Evolutionary conservation across 2,888 invertebrate species (phyloP).

Genomic region (Argyresthia albistria): DNA sequence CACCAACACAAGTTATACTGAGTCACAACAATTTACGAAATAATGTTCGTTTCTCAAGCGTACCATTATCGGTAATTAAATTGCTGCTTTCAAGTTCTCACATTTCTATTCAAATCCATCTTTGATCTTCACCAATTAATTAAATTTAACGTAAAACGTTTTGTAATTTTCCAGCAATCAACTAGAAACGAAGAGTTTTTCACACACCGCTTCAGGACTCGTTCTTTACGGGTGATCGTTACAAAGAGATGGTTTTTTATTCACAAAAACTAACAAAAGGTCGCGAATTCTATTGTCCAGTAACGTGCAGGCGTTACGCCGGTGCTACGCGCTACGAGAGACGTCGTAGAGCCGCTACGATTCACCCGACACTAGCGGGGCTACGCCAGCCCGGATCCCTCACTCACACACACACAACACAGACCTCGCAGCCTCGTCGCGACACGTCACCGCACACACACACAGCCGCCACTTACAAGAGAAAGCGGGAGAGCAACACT

Average conservation of each 20-base stretch:
- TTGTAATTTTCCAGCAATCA: background rate
- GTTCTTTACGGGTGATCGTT: conserved; percentile 37
- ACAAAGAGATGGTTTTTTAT: conserved; percentile 46
- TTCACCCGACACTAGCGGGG: conserved; percentile 64
- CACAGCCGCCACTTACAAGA: conserved; percentile 31
- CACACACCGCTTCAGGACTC: conserved; percentile 33
- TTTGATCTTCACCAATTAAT: background rate
- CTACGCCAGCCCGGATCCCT: conserved; percentile 59
- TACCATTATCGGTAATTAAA: conserved; percentile 25
- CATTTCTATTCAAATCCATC: no score
- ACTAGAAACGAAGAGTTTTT: conserved; percentile 23
- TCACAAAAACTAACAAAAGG: conserved; percentile 61
- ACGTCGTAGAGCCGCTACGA: conserved; percentile 55
- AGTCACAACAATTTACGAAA: conserved; percentile 15
- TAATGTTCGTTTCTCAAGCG: conserved; percentile 8
- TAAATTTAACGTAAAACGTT: background rate
- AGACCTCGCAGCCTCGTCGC: conserved; percentile 34
- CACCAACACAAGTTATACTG: conserved; percentile 35
- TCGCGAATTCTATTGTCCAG: conserved; percentile 53
- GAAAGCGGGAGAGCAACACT: conserved; percentile 60
- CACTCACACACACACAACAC: conserved; percentile 38
- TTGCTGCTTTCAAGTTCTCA: background rate
- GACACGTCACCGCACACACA: conserved; percentile 37
- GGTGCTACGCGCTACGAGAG: conserved; percentile 37
- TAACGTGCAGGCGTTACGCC: conserved; percentile 18